phyloP scores from a whole-genome alignment of 2,797 vertebrate species.

The Lates japonicus region DNA sequence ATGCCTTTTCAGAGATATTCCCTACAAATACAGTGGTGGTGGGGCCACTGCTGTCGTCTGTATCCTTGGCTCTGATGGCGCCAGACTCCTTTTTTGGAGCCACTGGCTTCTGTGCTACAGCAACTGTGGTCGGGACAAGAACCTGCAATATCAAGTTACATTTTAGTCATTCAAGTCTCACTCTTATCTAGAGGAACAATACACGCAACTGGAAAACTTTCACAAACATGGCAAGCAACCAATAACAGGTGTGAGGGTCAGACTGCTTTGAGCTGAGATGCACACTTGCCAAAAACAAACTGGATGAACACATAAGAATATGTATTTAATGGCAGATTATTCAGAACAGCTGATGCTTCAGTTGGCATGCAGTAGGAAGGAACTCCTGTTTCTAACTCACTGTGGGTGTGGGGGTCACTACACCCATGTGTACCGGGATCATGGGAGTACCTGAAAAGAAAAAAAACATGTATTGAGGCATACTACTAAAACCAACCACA shows the following conservation, averaged over 20 bases:
- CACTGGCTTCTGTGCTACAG: constrained; percentile 93
- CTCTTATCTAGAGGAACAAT: not conserved
- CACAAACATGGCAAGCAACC: not conserved
- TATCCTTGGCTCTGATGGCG: constrained; percentile 89
- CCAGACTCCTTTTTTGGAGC: constrained; percentile 89
- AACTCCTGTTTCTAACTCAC: constrained; percentile 76
- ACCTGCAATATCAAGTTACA: constrained; percentile 74
- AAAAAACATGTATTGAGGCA: not conserved
- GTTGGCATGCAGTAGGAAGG: not conserved
- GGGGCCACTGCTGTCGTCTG: constrained; percentile 91
- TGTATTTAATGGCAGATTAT: not conserved
- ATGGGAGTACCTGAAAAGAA: constrained; percentile 92
- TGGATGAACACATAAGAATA: not conserved
- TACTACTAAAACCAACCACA: not conserved
- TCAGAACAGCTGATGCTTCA: constrained; percentile 9
- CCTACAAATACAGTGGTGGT: constrained; percentile 99
- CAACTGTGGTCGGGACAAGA: constrained; percentile 92
- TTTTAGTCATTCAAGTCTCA: not conserved
- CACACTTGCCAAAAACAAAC: not conserved
- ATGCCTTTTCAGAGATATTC: constrained; percentile 99
- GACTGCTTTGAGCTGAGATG: not conserved
- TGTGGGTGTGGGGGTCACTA: constrained; percentile 94
- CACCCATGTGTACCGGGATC: constrained; percentile 99
- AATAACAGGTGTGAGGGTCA: not conserved
- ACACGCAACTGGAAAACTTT: too few species aligned